Evolutionary conservation across 2,113 vertebrate species (phyloP).

Genomic region (Connochaetes taurinus): DNA sequence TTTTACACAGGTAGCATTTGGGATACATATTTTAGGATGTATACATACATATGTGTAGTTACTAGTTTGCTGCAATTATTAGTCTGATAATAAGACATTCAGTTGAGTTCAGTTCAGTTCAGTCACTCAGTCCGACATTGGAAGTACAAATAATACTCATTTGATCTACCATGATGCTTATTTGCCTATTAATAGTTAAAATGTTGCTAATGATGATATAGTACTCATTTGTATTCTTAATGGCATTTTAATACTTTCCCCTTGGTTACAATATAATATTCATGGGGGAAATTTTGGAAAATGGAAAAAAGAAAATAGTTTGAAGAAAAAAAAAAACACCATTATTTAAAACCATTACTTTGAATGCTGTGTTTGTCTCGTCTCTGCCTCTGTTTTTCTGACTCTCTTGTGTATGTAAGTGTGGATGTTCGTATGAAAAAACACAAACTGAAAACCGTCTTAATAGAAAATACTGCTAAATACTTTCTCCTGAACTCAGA

Average conservation of each 20-base stretch:
- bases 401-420: background rate
- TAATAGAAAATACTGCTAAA: constrained; percentile 11
- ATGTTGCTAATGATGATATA: background rate
- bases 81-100: background rate
- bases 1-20: background rate
- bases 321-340: background rate
- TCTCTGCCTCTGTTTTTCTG: background rate
- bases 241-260: constrained; percentile 1
- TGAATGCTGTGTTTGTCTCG: background rate
- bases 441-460: background rate
- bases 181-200: background rate
- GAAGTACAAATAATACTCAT: background rate
- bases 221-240: constrained; percentile 6
- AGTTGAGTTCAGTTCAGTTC: background rate
- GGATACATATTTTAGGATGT: background rate
- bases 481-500: background rate
- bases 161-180: background rate
- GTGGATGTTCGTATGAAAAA: background rate
- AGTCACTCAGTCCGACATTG: background rate
- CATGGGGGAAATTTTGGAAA: background rate
- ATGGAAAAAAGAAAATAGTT: background rate
- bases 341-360: constrained; percentile 24
- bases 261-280: background rate
- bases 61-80: background rate
- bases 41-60: background rate